Percentiles rank a stretch among this genome's conserved stretches.
phyloP scores from a whole-genome alignment of 2,113 vertebrate species.

The Phylloscopus trochilus region DNA sequence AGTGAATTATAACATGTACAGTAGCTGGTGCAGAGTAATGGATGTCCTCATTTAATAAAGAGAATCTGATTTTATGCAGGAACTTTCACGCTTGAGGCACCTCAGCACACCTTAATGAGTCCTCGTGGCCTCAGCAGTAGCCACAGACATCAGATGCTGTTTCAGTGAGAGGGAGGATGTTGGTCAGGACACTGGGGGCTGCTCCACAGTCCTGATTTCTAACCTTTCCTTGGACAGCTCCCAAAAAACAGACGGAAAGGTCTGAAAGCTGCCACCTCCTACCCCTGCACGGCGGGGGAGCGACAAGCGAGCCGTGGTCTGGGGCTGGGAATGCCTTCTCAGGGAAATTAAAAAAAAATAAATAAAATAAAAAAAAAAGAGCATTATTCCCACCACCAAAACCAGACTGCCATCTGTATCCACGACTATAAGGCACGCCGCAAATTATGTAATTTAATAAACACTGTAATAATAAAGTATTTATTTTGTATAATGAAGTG shows the following conservation, averaged over 20 bases:
- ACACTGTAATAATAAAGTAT: constrained; percentile 70
- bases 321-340: background rate
- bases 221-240: constrained; percentile 44
- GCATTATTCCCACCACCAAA: background rate
- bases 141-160: background rate
- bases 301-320: background rate
- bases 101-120: constrained; percentile 44
- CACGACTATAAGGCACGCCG: background rate
- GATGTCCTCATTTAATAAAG: constrained; percentile 50
- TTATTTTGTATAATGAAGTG: constrained; percentile 73
- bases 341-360: background rate
- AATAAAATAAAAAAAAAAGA: background rate
- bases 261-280: constrained; percentile 34
- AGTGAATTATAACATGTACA: constrained; percentile 62
- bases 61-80: constrained; percentile 40
- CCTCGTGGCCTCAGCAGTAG: constrained; percentile 14
- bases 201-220: background rate
- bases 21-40: constrained; percentile 15
- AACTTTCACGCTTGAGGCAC: constrained; percentile 54
- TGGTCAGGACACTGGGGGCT: background rate
- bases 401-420: constrained; percentile 55
- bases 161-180: background rate
- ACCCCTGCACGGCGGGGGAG: background rate
- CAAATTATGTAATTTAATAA: constrained; percentile 68
- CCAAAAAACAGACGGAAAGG: background rate